Evolutionary conservation across 1,140 invertebrate genomes (phyloP).

Genomic region (roundworm (Caenorhabditis elegans)): WBcel235 BX284605.5:8934001-8934500

Average conservation of each 20-base stretch:
- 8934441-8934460: conserved; percentile 8
- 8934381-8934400: conserved; percentile 4
- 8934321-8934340: background rate
- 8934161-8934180: conserved; percentile 6
- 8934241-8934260: conserved; percentile 4
- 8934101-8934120: background rate
- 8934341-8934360: conserved; percentile 4
- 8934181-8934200: too few relatives aligned
- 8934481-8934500: background rate
- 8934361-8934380: conserved; percentile 33
- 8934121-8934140: background rate
- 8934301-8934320: background rate
- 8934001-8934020: too few relatives aligned
- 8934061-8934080: too few relatives aligned
- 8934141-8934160: background rate
- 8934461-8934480: background rate
- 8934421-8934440: background rate
- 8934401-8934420: background rate
- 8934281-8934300: background rate
- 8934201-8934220: background rate
- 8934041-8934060: too few relatives aligned
- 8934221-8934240: conserved; percentile 16
- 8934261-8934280: conserved; percentile 8
- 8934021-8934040: too few relatives aligned
- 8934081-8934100: background rate